Conservation (phyloP, 2,888 invertebrate genomes). For the Cataglyphis livida region DNA sequence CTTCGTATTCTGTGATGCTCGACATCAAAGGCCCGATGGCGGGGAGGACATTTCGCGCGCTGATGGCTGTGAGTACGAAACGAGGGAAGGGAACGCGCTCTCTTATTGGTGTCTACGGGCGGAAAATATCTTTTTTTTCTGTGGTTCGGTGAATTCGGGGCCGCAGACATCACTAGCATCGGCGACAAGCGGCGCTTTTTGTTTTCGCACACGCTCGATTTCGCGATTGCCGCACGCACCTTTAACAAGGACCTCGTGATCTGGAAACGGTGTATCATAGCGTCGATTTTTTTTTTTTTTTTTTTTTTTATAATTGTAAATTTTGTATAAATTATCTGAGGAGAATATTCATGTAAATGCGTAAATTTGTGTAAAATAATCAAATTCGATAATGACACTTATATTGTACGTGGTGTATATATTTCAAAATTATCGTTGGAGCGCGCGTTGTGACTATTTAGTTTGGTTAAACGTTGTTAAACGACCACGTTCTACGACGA, state of each 20-base stretch:
- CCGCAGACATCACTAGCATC: conserved; percentile 16
- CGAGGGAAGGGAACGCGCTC: conserved; percentile 16
- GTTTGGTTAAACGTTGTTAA: conserved; percentile 4
- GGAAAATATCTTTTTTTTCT: conserved; percentile 42
- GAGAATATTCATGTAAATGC: not conserved
- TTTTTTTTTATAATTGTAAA: conserved; percentile 3
- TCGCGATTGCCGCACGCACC: conserved; percentile 52
- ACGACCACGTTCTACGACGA: not conserved
- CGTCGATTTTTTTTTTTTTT: not conserved
- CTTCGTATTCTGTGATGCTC: conserved; percentile 48
- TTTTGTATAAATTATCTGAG: not conserved
- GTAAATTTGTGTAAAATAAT: conserved; percentile 10
- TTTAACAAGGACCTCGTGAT: not conserved
- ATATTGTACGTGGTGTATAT: not conserved
- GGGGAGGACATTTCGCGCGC: conserved; percentile 58
- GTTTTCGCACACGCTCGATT: conserved; percentile 52
- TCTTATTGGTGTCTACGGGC: conserved; percentile 43
- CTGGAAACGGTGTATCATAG: not conserved
- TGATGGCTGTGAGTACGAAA: conserved; percentile 44
- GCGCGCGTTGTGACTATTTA: not conserved
- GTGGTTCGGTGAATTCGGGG: conserved; percentile 27
- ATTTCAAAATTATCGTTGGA: conserved; percentile 13
- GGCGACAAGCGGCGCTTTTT: conserved; percentile 27
- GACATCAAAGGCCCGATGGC: conserved; percentile 66
- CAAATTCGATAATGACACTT: conserved; percentile 3